Evolutionary conservation across 2,113 vertebrate genomes (phyloP).

Genomic region (Noturus placidus): DNA sequence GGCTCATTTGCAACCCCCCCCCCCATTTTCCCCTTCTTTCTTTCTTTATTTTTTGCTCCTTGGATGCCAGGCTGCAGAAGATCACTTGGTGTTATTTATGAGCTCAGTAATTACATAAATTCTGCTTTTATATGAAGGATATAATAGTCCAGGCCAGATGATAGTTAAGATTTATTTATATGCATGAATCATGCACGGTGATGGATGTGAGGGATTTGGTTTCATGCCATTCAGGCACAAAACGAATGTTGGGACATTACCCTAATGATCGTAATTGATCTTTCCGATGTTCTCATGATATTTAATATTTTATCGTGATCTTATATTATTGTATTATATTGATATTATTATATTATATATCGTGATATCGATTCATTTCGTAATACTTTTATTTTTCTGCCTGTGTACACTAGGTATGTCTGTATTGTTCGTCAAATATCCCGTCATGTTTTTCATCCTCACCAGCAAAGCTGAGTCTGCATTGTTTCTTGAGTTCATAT

Average conservation of each 20-base stretch:
- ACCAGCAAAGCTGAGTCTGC: neutral
- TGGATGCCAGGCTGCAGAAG: neutral
- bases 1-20: neutral
- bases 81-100: conserved; percentile 22
- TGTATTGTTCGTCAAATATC: neutral
- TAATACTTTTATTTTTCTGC: neutral
- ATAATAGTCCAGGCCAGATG: neutral
- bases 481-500: neutral
- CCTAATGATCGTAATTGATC: neutral
- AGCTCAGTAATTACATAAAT: conserved; percentile 22
- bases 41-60: neutral
- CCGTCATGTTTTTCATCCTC: neutral
- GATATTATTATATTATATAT: no score
- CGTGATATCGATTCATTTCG: neutral
- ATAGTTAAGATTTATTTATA: conserved; percentile 23
- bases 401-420: neutral
- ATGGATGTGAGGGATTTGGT: neutral
- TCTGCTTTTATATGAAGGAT: conserved; percentile 14
- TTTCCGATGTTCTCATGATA: neutral
- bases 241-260: neutral
- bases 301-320: neutral
- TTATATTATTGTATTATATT: no score
- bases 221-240: neutral
- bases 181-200: neutral
- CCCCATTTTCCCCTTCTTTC: neutral